Evolutionary conservation across 2,113 vertebrate genomes (phyloP), one percentile per base, ranked within the genome.

Genomic region (Rafetus swinhoei): DNA sequence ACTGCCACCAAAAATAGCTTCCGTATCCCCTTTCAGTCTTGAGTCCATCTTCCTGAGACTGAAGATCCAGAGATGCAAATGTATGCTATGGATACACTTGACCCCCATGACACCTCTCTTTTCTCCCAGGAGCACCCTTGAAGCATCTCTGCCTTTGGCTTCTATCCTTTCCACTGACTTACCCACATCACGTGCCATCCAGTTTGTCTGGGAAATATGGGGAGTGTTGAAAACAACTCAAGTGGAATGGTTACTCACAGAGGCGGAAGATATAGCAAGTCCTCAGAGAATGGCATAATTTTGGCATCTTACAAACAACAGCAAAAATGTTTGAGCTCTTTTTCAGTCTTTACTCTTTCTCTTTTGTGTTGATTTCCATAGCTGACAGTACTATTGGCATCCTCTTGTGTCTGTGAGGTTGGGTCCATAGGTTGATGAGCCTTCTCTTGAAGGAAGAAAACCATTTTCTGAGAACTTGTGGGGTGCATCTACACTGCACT

Each of bases 341-440:
- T 81, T 65, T 56, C 22, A 88, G 25, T 50, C 14, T 6, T 0
- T 1, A 14, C 2, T 0, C 0, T 32, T 74, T 22, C 22, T 88
- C 3, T 0, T 60, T 82, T 77, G 25, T 2, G 1, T 21, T 69
- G 1, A 0, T 89, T 95, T 86, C 53, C n/a, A 89, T 89, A 86
- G 59, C 22, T 83, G 9, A 2, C 22, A 45, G 5, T 77, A 65
- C 53, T 24, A 32, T 25, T 0, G 0, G 32, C 24, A 29, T 27
- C n/a, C 22, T 50, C 29, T 59, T 39, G 56, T n/a, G 21, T 10
- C 83, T 2, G 39, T 88, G 16, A 24, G 39, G 10, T 72, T 91
- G 80, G 13, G 52, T 25, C 59, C 0, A 1, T 52, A 53, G n/a
- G 65, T 53, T 82, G 72, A 56, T 35, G 69, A 85, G 16, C 29